phyloP scores from a whole-genome alignment of 2,113 vertebrate species.

The Callaeas wilsoni region DNA sequence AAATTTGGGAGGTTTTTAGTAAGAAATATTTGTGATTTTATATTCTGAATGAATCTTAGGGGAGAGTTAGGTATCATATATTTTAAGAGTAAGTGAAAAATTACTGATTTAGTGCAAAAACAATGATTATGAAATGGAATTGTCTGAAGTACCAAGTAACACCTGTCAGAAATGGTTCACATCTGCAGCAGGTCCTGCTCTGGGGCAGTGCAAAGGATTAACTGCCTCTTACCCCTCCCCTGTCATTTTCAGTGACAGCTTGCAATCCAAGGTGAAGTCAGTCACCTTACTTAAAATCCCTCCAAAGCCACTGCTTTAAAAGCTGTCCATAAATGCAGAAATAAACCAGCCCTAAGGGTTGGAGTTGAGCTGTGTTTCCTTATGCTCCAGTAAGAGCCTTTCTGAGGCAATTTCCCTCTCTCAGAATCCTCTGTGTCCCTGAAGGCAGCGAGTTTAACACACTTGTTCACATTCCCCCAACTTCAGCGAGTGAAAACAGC shows the following conservation, averaged over 20 bases:
- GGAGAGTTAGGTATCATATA: background rate
- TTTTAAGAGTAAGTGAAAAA: background rate
- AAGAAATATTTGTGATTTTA: background rate
- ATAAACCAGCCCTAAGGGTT: background rate
- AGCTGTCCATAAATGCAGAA: background rate
- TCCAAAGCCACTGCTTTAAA: background rate
- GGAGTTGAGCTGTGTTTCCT: background rate
- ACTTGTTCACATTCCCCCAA: background rate
- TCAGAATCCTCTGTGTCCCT: background rate
- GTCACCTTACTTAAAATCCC: background rate
- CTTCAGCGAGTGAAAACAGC: background rate
- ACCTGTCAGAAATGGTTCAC: background rate
- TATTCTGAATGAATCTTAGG: background rate
- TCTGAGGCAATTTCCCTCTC: background rate
- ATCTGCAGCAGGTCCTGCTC: background rate
- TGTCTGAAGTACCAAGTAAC: background rate
- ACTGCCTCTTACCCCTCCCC: background rate
- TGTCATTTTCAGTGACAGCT: background rate
- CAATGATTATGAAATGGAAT: background rate
- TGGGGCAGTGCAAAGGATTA: background rate
- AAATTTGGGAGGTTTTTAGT: background rate
- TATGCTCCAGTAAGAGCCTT: background rate
- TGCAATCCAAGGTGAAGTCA: background rate
- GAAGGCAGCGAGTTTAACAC: background rate
- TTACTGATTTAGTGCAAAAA: background rate